Conservation (phyloP, 1,140 invertebrate species). For the Babylonia areolata region DNA sequence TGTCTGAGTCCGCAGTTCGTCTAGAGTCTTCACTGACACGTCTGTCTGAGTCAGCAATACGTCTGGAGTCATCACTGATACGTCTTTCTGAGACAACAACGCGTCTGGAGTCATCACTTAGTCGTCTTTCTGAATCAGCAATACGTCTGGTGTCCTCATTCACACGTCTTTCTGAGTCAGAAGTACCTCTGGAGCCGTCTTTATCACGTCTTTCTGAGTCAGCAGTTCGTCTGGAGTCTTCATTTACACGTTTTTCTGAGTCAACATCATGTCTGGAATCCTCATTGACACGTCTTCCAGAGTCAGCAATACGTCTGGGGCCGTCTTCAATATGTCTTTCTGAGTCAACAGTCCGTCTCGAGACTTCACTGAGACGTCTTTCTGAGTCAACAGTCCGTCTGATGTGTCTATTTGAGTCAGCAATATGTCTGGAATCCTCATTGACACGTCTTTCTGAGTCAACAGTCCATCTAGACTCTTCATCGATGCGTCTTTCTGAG, state of each 20-base stretch:
- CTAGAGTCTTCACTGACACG: background rate
- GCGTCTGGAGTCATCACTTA: background rate
- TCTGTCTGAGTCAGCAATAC: background rate
- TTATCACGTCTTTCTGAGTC: no score
- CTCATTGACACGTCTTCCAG: no score
- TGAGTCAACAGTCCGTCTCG: no score
- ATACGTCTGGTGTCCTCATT: background rate
- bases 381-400: no score
- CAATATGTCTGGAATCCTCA: background rate
- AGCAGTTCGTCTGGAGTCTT: no score
- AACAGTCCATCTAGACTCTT: background rate
- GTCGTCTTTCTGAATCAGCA: background rate
- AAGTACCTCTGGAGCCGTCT: background rate
- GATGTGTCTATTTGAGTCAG: background rate
- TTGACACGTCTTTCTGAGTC: background rate
- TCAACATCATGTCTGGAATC: no score
- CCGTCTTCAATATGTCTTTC: no score
- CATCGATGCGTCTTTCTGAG: background rate
- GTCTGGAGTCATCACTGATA: background rate
- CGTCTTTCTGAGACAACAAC: background rate
- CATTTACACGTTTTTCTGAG: no score
- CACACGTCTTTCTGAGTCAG: background rate
- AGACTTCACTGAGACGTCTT: no score
- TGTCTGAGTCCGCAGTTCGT: background rate
- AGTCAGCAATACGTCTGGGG: no score